Evolutionary conservation across 2,113 vertebrate genomes (phyloP).

Genomic region (Chloropsis hardwickii): DNA sequence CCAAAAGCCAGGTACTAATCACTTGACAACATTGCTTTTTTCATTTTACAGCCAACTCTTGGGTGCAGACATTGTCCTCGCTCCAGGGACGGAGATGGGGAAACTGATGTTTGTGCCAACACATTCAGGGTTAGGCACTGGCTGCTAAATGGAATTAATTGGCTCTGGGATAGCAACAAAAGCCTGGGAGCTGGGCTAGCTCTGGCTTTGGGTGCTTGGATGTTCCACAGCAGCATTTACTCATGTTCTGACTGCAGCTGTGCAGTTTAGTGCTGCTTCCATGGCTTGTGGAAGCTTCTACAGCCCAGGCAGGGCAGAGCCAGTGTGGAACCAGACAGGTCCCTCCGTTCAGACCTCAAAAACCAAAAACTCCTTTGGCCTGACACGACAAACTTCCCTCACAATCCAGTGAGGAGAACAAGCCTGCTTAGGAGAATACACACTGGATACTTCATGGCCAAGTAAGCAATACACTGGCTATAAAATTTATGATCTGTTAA

Average conservation of each 20-base stretch:
- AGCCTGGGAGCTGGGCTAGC: neutral
- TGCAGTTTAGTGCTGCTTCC: neutral
- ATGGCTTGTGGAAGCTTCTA: neutral
- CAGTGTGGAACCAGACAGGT: neutral
- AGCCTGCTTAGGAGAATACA: neutral
- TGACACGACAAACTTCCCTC: neutral
- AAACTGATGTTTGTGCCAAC: neutral
- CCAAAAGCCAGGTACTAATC: neutral
- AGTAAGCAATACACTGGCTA: neutral
- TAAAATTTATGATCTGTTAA: slow-evolving; percentile 32
- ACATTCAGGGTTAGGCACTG: neutral
- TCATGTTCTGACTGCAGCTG: neutral
- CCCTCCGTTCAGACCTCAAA: neutral
- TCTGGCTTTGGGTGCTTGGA: neutral
- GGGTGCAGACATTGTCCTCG: neutral
- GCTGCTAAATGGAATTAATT: neutral
- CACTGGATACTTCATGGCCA: neutral
- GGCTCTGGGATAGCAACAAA: neutral
- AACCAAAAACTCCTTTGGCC: neutral
- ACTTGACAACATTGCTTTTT: neutral
- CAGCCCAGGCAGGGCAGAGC: neutral
- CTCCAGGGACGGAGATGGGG: neutral
- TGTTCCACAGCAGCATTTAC: neutral
- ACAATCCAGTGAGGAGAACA: neutral
- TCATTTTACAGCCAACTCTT: neutral